Base-by-base conservation (phyloP, 2,113 vertebrate genomes). In the Mellivora capensis region DNA sequence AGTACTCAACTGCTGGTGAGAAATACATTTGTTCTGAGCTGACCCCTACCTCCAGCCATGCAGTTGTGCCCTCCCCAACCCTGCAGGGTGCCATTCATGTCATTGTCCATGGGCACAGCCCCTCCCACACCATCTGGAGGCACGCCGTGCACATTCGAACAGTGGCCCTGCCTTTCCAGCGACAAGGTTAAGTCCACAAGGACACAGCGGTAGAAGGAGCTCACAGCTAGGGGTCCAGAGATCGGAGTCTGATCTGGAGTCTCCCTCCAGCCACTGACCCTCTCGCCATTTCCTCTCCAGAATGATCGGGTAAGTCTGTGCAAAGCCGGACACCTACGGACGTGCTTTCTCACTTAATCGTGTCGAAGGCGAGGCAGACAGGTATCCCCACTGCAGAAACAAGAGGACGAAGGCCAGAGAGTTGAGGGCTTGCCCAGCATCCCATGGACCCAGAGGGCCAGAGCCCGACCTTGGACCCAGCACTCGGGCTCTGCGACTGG, bases 61-160 rank as follows among this genome's bases (percentile, higher is more conserved):
- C 62, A 54, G 44, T 2, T 0, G 8, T 12, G 31, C 8, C 3
- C 59, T 39, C 17, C 27, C 18, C 2, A 5, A 0, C 29, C 13
- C 25, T 11, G 18, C 4, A 6, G 0, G 84, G 4, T 9, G 3
- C 39, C 44, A 21, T 31, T 1, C 27, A 1, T 23, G 69, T 34
- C 4, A 0, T 23, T 3, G 4, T 2, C 72, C 0, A 0, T 25
- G 31, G 1, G 18, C 83, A 2, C 0, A 49, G 81, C 4, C 34
- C 34, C 34, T 6, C n/a, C 29, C 20, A 23, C 3, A 29, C 37
- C 39, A 11, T 44, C 69, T n/a, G 39, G 52, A 39, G 7, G 14
- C 23, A 37, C 2, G 6, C 52, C 5, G 5, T 18, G 3, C 12
- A 1, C 9, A 4, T 6, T 11, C 1, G 52, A 29, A 54, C 25